Evolutionary conservation across 2,113 vertebrate species (phyloP), one percentile per base, ranked within the genome.

Genomic region (Spea multiplicata): DNA sequence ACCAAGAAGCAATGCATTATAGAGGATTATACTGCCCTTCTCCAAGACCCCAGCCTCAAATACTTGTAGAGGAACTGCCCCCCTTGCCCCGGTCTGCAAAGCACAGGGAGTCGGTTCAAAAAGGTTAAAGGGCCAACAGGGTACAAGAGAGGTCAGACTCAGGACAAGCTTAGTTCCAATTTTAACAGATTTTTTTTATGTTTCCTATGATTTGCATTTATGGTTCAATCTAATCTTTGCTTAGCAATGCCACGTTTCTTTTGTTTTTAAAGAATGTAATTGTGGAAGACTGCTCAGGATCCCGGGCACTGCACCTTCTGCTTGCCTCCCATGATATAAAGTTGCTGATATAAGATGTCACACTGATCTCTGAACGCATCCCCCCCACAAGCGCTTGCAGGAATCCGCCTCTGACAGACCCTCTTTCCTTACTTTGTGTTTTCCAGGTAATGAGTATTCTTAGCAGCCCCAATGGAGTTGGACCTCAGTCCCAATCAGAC

Each of bases 381-480:
- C 2, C 30, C 30, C 30, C 30, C 30, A 30, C 30, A 30, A 30
- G 30, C 30, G 30, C 30, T 30, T 30, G 30, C 30, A 30, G 30
- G 30, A 30, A 30, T 30, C 30, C 30, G 30, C 30, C 30, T 30
- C 30, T 30, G 30, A 30, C 30, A 30, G 30, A 30, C 30, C 30
- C 30, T 30, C 30, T 30, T 30, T 30, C 30, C 30, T 30, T 30
- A 30, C 71, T 78, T 75, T 48, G 83, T 44, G 16, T 83, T 48
- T 84, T 44, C 50, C 91, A 99, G 97, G 97, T 99, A 85, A 98
- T 99, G 97, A 98, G 97, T 84, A 98, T 99, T 83, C 90, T 99
- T 87, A 96, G 96, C 87, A 99, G 94, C 87, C 96, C 96, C 84
- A 91, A 94, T 0, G 95, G 90, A 0, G 95, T 99, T 76, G 88